Conservation (phyloP, 1,140 invertebrate genomes). For the Macrotrachela quadricornifera region DNA sequence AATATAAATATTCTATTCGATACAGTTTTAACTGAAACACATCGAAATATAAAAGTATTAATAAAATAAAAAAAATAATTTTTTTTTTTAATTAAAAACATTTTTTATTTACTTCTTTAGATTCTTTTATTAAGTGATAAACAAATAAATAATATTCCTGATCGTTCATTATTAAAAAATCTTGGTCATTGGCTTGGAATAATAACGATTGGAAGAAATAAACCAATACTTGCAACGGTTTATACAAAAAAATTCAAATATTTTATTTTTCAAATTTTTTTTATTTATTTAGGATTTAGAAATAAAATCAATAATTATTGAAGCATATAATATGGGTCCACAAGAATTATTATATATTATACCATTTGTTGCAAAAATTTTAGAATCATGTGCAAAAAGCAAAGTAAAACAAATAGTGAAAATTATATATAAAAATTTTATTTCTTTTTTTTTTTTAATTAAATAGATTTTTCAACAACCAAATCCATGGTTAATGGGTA, state of each 20-base stretch:
- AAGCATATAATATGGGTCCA: slow-evolving; percentile 88
- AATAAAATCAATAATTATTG: slow-evolving; percentile 76
- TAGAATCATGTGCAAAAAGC: slow-evolving; percentile 82
- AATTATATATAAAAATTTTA: too few species aligned
- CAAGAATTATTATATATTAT: slow-evolving; percentile 95
- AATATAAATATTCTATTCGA: slow-evolving; percentile 37
- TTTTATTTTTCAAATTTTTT: too few species aligned
- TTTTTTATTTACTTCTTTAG: too few species aligned
- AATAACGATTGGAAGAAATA: slow-evolving; percentile 76
- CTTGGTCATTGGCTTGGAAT: slow-evolving; percentile 95
- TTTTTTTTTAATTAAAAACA: too few species aligned
- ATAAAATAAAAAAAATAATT: too few species aligned
- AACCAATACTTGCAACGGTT: slow-evolving; percentile 65
- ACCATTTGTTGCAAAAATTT: slow-evolving; percentile 96
- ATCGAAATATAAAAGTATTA: slow-evolving; percentile 81
- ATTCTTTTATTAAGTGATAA: slow-evolving; percentile 84
- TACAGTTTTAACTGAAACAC: slow-evolving; percentile 76
- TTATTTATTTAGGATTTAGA: slow-evolving; percentile 80
- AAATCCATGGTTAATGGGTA: slow-evolving; percentile 91
- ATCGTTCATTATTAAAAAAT: slow-evolving; percentile 85
- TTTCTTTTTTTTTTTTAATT: too few species aligned
- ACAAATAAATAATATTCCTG: slow-evolving; percentile 88
- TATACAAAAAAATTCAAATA: too few species aligned
- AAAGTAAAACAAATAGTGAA: too few species aligned
- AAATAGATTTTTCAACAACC: slow-evolving; percentile 92